These are phyloP conservation scores for Spilogale gracilis DNA, from an alignment of 2,113 vertebrate genomes.

Conservation along the genomic window DNA sequence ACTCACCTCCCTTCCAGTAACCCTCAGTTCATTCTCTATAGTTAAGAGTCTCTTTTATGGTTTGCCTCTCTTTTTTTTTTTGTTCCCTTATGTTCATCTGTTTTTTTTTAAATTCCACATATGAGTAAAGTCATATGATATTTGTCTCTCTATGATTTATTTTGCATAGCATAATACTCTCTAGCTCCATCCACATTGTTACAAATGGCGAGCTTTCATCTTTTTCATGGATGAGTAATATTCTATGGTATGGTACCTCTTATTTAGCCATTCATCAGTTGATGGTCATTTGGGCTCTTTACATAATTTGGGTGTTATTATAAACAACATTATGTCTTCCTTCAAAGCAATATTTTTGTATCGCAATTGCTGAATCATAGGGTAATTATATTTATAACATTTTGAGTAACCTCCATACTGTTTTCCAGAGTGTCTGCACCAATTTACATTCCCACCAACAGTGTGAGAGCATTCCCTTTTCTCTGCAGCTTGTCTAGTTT, in stretches of 20 bases:
- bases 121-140: background rate
- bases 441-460: background rate
- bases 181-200: background rate
- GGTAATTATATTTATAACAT: background rate
- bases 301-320: background rate
- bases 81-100: background rate
- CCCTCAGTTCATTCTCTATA: background rate
- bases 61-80: background rate
- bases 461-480: background rate
- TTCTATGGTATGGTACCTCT: background rate
- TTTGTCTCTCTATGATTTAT: background rate
- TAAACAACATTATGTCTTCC: background rate
- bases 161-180: background rate
- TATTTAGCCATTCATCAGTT: background rate
- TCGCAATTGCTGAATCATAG: background rate
- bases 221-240: background rate
- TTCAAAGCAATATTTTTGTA: background rate
- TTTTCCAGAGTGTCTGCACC: background rate
- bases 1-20: background rate
- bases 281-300: background rate
- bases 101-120: too few relatives aligned
- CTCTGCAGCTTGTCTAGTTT: background rate
- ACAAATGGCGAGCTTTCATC: background rate
- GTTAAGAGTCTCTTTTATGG: background rate
- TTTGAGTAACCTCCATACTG: background rate